phyloP scores from a whole-genome alignment of 2,113 vertebrate genomes.

The Tinamus guttatus region DNA sequence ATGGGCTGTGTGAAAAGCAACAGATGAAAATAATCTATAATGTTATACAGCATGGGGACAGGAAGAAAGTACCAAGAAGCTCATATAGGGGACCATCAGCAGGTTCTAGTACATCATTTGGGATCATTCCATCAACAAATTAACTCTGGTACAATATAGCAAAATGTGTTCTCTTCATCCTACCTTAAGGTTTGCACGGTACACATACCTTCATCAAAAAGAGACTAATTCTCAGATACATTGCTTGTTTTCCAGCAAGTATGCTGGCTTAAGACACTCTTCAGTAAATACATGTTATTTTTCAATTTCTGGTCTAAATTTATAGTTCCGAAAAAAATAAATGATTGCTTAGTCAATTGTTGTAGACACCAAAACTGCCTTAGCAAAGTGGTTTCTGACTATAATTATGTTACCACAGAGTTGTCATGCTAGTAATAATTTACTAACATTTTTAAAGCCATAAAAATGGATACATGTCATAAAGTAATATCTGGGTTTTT shows the following conservation, averaged over 20 bases:
- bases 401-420: not conserved
- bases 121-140: not conserved
- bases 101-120: not conserved
- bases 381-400: not conserved
- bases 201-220: not conserved
- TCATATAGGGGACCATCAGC: fast-evolving
- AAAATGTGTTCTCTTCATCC: not conserved
- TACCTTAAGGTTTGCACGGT: not conserved
- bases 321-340: not conserved
- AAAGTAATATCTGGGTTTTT: not conserved
- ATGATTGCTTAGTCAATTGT: not conserved
- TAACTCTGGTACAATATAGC: not conserved
- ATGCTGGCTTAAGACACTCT: not conserved
- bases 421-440: not conserved
- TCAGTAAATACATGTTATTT: not conserved
- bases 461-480: not conserved
- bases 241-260: not conserved
- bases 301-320: not conserved
- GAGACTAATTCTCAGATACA: not conserved
- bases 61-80: not conserved
- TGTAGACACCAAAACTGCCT: not conserved
- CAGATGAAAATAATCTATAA: fast-evolving
- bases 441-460: not conserved
- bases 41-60: not conserved
- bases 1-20: conserved; percentile 81